Base-by-base conservation (phyloP, 2,888 invertebrate genomes). In the Lasioglossum lativentre region DNA sequence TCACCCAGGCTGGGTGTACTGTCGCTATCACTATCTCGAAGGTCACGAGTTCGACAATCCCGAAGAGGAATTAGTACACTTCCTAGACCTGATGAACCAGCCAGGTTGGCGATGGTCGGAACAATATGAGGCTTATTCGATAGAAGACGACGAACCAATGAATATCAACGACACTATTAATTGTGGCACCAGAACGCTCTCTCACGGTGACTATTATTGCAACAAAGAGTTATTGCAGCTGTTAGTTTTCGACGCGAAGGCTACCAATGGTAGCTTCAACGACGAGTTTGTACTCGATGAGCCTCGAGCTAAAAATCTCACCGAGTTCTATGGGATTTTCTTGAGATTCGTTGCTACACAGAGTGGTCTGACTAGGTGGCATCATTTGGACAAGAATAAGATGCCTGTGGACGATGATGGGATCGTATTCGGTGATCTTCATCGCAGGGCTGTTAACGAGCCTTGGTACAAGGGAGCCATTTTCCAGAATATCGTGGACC, bases 401-500 rank as follows among this genome's bases (percentile, higher is more conserved):
- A 59, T 88, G n/a, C 81, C 90, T 4, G 80, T 86, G 5, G 74
- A 77, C 0, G 82, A 85, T 1, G 87, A 91, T 1, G 86, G 84
- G 0, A 88, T 97, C 30, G 97, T 97, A 87, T 98, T 98, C 92
- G 98, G 98, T 16, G 97, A 98, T 91, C 95, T 96, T 73, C 97
- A 98, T 93, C 96, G 96, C 6, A 96, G 96, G 78, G 97, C 98
- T 0, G 97, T 98, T 40, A 98, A 99, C 94, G 98, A 98, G 94
- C 97, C 97, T 0, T 99, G 98, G 98, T 99, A 99, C 94, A 97
- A 98, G 94, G 97, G 98, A 86, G 98, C 99, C 0, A 98, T 99
- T 6, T 96, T 98, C 70, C 98, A 98, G 92, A 97, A 98, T 93
- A 96, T 97, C 93, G 96, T 97, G 70, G 97, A 98, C 92, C 96